These are phyloP conservation scores for Eristalis arbustorum DNA, from an alignment of 2,888 invertebrate genomes.

Conservation along the genomic window DNA sequence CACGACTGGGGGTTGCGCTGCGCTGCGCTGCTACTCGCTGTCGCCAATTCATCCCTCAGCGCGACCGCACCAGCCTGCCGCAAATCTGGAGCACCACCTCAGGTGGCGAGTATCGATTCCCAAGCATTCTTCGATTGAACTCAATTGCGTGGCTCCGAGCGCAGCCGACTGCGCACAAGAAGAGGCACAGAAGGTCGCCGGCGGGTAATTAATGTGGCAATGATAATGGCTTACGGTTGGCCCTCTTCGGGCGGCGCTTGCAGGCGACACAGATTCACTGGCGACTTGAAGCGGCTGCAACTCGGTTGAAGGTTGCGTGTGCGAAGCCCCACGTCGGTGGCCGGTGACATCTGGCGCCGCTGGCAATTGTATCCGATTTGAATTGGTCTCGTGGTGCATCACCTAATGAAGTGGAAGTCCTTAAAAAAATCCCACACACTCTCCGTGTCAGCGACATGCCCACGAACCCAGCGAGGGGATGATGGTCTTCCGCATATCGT, in stretches of 20 bases:
- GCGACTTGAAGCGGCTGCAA: not conserved
- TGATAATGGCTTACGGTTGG: slow-evolving; percentile 60
- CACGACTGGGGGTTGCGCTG: slow-evolving; percentile 32
- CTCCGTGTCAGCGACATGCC: not conserved
- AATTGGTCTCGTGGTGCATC: not conserved
- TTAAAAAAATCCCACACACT: not conserved
- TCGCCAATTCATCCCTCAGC: not conserved
- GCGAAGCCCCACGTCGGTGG: slow-evolving; percentile 31
- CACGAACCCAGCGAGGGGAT: not conserved
- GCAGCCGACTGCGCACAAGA: not conserved
- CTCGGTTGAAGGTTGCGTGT: not conserved
- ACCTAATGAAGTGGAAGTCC: not conserved
- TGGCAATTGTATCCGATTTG: slow-evolving; percentile 31
- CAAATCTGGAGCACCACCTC: slow-evolving; percentile 19
- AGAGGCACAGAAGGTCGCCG: slow-evolving; percentile 47
- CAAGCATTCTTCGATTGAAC: slow-evolving; percentile 28
- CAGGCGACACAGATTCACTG: slow-evolving; percentile 51
- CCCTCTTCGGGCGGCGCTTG: slow-evolving; percentile 4
- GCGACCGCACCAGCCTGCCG: not conserved
- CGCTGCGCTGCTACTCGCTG: not conserved
- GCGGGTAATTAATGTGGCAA: slow-evolving; percentile 59
- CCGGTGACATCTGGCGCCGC: slow-evolving; percentile 30
- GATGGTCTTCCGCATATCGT: slow-evolving; percentile 3
- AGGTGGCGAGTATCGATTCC: slow-evolving; percentile 21
- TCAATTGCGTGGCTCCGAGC: slow-evolving; percentile 17